Conservation (phyloP, 2,797 vertebrate species). For the Mormyrus proboscirostris region DNA sequence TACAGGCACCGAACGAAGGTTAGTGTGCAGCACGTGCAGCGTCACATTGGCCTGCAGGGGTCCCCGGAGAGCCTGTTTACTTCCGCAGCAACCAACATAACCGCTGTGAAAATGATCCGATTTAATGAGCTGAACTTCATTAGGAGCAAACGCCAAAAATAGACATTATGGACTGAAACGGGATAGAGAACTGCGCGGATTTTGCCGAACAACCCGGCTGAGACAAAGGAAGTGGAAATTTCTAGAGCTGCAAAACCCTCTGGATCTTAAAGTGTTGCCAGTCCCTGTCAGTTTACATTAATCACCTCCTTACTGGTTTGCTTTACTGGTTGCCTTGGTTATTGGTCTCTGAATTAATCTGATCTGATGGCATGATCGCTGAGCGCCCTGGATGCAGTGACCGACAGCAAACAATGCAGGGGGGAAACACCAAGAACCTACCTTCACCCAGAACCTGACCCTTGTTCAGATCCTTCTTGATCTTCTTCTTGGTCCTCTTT, state of each 20-base stretch:
- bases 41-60: neutral
- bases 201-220: neutral
- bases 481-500: constrained; percentile 79
- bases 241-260: neutral
- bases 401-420: neutral
- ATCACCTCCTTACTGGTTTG: neutral
- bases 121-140: neutral
- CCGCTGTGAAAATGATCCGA: neutral
- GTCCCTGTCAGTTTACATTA: neutral
- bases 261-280: neutral
- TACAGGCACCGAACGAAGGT: neutral
- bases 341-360: neutral
- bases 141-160: neutral
- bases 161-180: neutral
- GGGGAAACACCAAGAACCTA: constrained; percentile 42
- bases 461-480: constrained; percentile 77
- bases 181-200: neutral
- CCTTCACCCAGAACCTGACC: constrained; percentile 86
- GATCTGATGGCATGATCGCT: neutral
- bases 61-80: neutral
- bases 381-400: neutral
- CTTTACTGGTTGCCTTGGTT: neutral
- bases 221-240: neutral
- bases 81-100: neutral
- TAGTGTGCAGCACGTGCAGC: neutral